These are phyloP conservation scores for Paelopatides confundens DNA, from an alignment of 53 echinoderm and acorn worm genomes.

Conservation along the genomic window DNA sequence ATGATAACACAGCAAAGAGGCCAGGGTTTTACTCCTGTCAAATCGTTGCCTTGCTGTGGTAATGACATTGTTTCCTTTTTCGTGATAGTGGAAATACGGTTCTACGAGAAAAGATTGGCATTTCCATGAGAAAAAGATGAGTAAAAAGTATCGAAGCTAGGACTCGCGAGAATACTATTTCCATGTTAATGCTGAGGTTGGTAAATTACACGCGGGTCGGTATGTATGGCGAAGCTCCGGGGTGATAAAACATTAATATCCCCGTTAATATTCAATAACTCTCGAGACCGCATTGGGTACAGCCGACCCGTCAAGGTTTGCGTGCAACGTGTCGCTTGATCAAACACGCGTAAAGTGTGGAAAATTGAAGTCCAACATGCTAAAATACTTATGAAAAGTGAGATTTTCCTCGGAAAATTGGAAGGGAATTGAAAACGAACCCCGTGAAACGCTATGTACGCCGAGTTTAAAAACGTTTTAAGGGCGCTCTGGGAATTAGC, in stretches of 20 bases:
- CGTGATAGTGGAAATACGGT: background rate
- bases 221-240: slow-evolving; percentile 59
- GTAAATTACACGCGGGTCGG: slow-evolving; percentile 50
- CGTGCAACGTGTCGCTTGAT: slow-evolving; percentile 44
- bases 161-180: slow-evolving; percentile 57
- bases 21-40: slow-evolving; percentile 35
- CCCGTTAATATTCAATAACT: slow-evolving; percentile 99
- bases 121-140: slow-evolving; percentile 54
- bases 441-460: slow-evolving; percentile 59
- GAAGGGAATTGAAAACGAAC: slow-evolving; percentile 57
- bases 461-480: slow-evolving; percentile 61
- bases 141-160: slow-evolving; percentile 79
- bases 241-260: slow-evolving; percentile 97
- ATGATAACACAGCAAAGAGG: slow-evolving; percentile 41
- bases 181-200: slow-evolving; percentile 52
- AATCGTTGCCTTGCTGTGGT: background rate
- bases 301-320: slow-evolving; percentile 29
- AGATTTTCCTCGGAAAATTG: slow-evolving; percentile 61
- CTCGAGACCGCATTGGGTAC: slow-evolving; percentile 77
- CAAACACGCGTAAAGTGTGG: slow-evolving; percentile 57
- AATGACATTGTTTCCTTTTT: slow-evolving; percentile 38
- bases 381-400: slow-evolving; percentile 60
- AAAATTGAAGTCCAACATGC: slow-evolving; percentile 60
- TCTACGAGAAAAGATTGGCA: slow-evolving; percentile 22
- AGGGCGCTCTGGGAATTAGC: slow-evolving; percentile 52